Evolutionary conservation across 1,140 invertebrate genomes (phyloP).

Genomic region (Coelopa frigida): DNA sequence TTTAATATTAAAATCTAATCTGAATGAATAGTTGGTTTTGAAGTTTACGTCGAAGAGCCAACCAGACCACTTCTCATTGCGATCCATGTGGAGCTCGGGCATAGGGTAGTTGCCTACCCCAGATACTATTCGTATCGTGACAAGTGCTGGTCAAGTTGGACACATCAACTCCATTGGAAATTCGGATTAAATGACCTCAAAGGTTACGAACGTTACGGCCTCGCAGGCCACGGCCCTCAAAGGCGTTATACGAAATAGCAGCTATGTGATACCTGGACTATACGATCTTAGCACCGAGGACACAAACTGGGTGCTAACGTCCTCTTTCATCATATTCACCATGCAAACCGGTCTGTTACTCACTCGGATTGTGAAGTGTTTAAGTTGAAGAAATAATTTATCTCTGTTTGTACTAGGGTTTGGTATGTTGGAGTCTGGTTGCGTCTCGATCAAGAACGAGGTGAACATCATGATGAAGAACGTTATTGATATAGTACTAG

Average conservation of each 20-base stretch:
- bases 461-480: conserved; percentile 98
- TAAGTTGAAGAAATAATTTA: neutral
- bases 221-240: conserved; percentile 24
- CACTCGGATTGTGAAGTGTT: neutral
- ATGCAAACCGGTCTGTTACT: conserved; percentile 80
- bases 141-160: too few species aligned
- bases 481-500: conserved; percentile 84
- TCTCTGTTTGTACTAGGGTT: conserved; percentile 56
- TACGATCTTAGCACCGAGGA: conserved; percentile 65
- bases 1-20: conserved; percentile 3
- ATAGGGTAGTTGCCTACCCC: too few species aligned
- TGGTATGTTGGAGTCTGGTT: conserved; percentile 85
- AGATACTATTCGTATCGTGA: too few species aligned
- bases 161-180: too few species aligned
- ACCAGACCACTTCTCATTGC: neutral
- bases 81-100: neutral
- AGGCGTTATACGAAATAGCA: conserved; percentile 29
- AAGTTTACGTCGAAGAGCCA: neutral
- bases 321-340: conserved; percentile 92
- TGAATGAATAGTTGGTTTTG: conserved; percentile 8
- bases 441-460: conserved; percentile 88
- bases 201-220: conserved; percentile 24
- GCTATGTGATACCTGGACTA: conserved; percentile 45
- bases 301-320: conserved; percentile 86
- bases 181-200: conserved; percentile 26